Evolutionary conservation across 2,797 vertebrate genomes (phyloP), one percentile per base, ranked within the genome.

Genomic region (Helarctos malayanus): DNA sequence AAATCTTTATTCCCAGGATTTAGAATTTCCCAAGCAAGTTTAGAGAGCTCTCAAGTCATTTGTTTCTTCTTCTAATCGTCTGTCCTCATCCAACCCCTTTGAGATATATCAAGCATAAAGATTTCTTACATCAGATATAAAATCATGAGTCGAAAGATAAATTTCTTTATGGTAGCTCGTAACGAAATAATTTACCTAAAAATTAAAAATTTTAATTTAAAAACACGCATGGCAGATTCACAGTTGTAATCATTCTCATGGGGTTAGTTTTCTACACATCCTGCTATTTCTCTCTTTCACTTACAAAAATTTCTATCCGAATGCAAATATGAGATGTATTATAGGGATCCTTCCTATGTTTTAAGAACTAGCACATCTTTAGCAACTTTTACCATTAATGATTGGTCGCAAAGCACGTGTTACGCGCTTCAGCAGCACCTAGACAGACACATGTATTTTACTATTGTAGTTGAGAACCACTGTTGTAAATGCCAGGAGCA

Each of bases 1-100:
- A 79, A 78, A 79, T 73, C 7, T 85, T 93, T 89, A 41, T 63
- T 82, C 27, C 49, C 61, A 76, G 73, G 19, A 92, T 75, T 89
- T 92, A 85, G 63, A 45, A 71, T 92, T 85, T 89, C 81, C 23
- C 47, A 68, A 35, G 32, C 29, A 78, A 93, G 35, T 65, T 35
- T 7, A 78, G 21, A 86, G 52, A 29, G 35, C 29, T 96, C 16
- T n/a, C 3, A 18, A 29, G 41, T 3, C 11, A 47, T 86, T 76
- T 59, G 10, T 84, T 78, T 89, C 75, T 52, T 95, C 63, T 38
- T 95, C 7, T 12, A 85, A 57, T 63, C 56, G 14, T 91, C 29
- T 68, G 25, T 56, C 4, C 21, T 91, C 19, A 52, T 57, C 52
- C 86, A 85, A 54, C 1, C 21, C 27, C 35, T 80, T 80, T 73